Base-by-base conservation (phyloP, 1,140 invertebrate species). In the Archivesica marissinica region DNA sequence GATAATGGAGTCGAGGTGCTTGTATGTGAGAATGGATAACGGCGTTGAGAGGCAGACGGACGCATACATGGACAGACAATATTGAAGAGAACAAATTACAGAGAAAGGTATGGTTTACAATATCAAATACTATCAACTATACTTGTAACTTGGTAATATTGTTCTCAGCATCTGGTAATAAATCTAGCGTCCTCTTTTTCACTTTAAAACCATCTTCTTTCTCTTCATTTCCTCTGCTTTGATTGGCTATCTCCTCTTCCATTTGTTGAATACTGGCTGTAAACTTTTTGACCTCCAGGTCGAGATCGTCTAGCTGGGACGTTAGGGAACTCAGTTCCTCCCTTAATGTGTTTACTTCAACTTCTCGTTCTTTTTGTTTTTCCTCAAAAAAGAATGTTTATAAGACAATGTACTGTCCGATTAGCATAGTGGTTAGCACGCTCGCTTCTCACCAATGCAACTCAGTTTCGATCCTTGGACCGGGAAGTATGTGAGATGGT, bases 101-200 rank as follows among this genome's bases (percentile, higher is more conserved):
- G n/a, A n/a, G n/a, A n/a, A n/a, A n/a, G n/a, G n/a, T n/a, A n/a
- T n/a, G n/a, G n/a, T n/a, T n/a, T n/a, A n/a, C n/a, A n/a, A n/a
- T n/a, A n/a, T n/a, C n/a, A n/a, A n/a, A n/a, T n/a, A n/a, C n/a
- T n/a, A n/a, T n/a, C n/a, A n/a, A n/a, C n/a, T n/a, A 74, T 89
- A 94, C 93, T 89, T 94, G 92, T 70, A 94, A 88, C 93, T 96
- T 96, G 6, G 93, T 90, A 50, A 96, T 94, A 91, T 96, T 96
- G 52, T 95, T 95, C 59, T 96, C 95, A 11, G 95, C 95, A 89
- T 96, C 94, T 87, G 95, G 94, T 52, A 96, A 91, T 23, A 97
- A 92, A 87, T 96, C 95, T 20, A 96, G 94, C 0, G 96, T 96
- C 91, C 95, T 95, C 77, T 95, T 95, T 91, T 96, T 96, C 23